Conservation (phyloP, 2,113 vertebrate genomes). For the Anser brachyrhynchus region DNA sequence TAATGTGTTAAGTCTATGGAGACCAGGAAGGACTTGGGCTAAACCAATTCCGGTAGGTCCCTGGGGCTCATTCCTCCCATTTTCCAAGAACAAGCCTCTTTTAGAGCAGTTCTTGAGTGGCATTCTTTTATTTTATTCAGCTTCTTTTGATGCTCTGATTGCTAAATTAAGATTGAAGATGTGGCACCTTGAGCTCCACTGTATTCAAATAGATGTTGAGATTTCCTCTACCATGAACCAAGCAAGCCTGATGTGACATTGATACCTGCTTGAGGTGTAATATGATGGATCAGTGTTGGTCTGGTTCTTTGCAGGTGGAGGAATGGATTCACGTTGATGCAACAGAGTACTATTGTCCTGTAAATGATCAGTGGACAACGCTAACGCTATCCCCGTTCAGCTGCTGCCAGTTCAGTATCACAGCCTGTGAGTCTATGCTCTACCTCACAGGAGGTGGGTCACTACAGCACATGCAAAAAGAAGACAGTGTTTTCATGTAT, state of each 20-base stretch:
- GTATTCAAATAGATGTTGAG: neutral
- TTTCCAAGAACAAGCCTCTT: neutral
- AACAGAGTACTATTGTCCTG: conserved; percentile 56
- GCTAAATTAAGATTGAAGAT: neutral
- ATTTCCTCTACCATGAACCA: neutral
- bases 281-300: neutral
- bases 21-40: neutral
- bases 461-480: conserved; percentile 37
- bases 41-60: neutral
- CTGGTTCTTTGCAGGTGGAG: conserved; percentile 21
- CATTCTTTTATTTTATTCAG: neutral
- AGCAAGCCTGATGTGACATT: neutral
- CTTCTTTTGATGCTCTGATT: neutral
- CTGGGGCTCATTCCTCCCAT: neutral
- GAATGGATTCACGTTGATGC: conserved; percentile 52
- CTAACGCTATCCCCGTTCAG: neutral
- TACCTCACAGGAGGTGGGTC: conserved; percentile 37
- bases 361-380: conserved; percentile 57
- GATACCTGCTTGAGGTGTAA: neutral
- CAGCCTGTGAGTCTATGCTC: neutral
- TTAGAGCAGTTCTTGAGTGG: rapidly evolving
- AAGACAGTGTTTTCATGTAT: conserved; percentile 45
- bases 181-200: rapidly evolving
- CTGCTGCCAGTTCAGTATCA: conserved; percentile 64
- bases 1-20: neutral